Base-by-base conservation (phyloP, 2,888 invertebrate genomes). In the Drosophila tripunctata region DNA sequence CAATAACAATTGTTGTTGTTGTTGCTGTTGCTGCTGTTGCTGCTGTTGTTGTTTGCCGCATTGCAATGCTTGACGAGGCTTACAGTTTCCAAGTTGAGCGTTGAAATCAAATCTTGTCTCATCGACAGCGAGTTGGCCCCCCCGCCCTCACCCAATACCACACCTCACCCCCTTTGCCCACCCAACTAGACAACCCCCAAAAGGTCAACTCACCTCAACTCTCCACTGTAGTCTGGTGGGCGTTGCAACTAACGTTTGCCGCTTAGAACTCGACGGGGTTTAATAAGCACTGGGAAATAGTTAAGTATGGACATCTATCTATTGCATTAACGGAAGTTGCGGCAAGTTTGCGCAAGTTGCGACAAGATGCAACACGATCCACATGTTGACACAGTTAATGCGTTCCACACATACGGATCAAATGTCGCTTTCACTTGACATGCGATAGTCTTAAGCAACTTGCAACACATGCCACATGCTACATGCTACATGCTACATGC, bases 241-340 rank as follows among this genome's bases (percentile, higher is more conserved):
- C 81, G 81, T 77, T 47, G 69, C 55, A 72, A 67, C 65, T 80
- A 83, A 82, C 87, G 78, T 72, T 78, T 77, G 63, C 36, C 38
- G 38, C 51, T 36, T 50, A 50, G 48, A 50, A 50, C 48, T 22
- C 14, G 22, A 24, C 27, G 17, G 7, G 44, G 7, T 15, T 44
- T 17, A 24, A 21, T 12, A 50, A 43, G 45, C 24, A 24, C 38
- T n/a, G n/a, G n/a, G n/a, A n/a, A n/a, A n/a, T 22, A 6, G 14
- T 8, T 27, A 14, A 27, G 62, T 51, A 30, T 43, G 50, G n/a
- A n/a, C n/a, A n/a, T n/a, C n/a, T 64, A 74, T 64, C 48, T 38
- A 31, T 27, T 22, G 35, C 27, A 22, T 14, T 36, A 41, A 27
- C 70, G 70, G 70, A 71, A 67, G 67, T 55, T 48, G 60, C 7